Conservation (phyloP, 2,113 vertebrate species). For the Neodon shergylaensis region DNA sequence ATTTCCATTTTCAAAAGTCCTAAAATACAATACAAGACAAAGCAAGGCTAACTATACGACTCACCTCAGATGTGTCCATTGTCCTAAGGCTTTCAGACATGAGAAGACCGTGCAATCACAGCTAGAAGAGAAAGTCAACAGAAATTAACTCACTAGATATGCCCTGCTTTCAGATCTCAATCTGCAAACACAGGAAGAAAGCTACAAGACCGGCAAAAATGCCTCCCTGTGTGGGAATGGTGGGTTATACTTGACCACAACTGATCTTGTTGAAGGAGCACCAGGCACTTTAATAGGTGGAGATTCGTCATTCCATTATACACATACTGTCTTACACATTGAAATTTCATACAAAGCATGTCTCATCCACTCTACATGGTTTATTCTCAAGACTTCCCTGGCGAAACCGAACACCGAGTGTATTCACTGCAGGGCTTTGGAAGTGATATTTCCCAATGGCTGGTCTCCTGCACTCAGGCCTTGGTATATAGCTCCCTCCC, state of each 20-base stretch:
- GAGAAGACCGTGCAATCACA: neutral
- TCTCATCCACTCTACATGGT: neutral
- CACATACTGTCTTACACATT: neutral
- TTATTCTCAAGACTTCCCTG: neutral
- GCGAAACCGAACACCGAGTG: neutral
- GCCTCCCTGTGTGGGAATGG: neutral
- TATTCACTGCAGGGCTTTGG: neutral
- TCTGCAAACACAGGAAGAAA: neutral
- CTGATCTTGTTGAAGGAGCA: neutral
- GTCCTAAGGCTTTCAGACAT: neutral
- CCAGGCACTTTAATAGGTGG: neutral
- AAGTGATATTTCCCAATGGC: neutral
- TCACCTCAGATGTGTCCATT: slow-evolving; percentile 23
- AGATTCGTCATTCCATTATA: neutral
- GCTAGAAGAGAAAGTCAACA: neutral
- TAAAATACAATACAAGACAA: neutral
- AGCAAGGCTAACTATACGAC: neutral
- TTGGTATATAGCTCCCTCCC: neutral
- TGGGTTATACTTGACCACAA: neutral
- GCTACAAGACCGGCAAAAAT: neutral
- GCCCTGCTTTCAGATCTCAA: neutral
- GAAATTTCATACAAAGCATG: neutral
- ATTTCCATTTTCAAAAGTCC: neutral
- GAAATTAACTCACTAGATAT: neutral
- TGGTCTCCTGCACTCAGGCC: neutral